These are phyloP conservation scores for Sycophaga agraensis DNA, from an alignment of 1,140 invertebrate genomes.

Conservation along the genomic window DNA sequence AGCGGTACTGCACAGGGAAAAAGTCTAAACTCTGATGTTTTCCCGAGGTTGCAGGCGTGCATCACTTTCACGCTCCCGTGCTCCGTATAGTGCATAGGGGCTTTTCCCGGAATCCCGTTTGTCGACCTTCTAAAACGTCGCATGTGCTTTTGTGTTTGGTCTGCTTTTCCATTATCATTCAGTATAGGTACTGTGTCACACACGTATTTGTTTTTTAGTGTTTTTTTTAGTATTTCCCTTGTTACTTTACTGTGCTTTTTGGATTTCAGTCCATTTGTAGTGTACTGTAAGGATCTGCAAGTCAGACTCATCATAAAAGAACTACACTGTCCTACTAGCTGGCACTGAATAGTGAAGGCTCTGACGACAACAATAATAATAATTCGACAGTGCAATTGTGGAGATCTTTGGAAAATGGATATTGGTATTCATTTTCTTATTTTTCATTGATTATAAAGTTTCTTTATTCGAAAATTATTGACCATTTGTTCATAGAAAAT, in stretches of 20 bases:
- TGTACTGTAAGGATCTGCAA: slow-evolving; percentile 8
- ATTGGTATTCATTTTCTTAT: slow-evolving; percentile 5
- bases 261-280: too few relatives aligned
- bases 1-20: not conserved
- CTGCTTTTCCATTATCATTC: too few relatives aligned
- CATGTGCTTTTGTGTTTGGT: too few relatives aligned
- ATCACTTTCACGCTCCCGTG: too few relatives aligned
- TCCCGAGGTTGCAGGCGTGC: not conserved
- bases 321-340: not conserved
- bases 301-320: too few relatives aligned
- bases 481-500: too few relatives aligned
- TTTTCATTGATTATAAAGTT: not conserved
- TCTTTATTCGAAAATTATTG: too few relatives aligned
- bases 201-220: too few relatives aligned
- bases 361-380: slow-evolving; percentile 5
- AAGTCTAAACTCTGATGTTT: not conserved
- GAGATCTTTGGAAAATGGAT: slow-evolving; percentile 18
- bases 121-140: not conserved
- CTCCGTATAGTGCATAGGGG: too few relatives aligned
- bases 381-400: not conserved
- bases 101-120: not conserved
- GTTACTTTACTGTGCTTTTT: too few relatives aligned
- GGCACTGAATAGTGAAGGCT: not conserved
- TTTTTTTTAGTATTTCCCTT: too few relatives aligned
- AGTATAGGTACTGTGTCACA: too few relatives aligned